Conservation (phyloP, 2,113 vertebrate species). For the Pseudorasbora parva region DNA sequence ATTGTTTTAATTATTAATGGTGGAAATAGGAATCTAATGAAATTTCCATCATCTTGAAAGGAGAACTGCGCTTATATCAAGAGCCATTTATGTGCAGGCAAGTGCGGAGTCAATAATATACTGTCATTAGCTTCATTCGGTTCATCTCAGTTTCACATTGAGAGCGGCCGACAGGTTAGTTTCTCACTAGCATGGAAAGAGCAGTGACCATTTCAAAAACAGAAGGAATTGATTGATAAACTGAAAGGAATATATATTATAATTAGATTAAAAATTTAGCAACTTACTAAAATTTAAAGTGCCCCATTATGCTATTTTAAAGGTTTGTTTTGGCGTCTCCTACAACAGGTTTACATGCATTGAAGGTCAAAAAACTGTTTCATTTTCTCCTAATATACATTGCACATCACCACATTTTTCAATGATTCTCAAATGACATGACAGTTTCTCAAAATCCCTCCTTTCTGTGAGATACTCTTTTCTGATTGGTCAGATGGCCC, state of each 20-base stretch:
- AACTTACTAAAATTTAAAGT: too few species aligned
- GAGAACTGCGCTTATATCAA: conserved; percentile 72
- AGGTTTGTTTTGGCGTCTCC: too few species aligned
- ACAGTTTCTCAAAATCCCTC: too few species aligned
- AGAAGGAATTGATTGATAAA: neutral
- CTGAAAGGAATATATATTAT: neutral
- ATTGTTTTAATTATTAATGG: conserved; percentile 89
- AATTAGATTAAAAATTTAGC: too few species aligned
- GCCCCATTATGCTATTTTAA: too few species aligned
- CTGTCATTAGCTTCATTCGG: conserved; percentile 28
- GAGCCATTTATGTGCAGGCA: conserved; percentile 55
- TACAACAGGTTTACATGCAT: too few species aligned
- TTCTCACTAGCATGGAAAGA: conserved; percentile 1
- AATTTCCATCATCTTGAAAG: conserved; percentile 89
- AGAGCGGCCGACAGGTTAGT: conserved; percentile 15
- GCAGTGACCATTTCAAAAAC: neutral
- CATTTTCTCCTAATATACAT: too few species aligned
- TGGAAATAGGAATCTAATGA: conserved; percentile 91
- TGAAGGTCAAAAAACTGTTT: too few species aligned
- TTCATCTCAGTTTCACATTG: neutral
- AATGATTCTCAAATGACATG: too few species aligned
- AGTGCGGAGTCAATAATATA: conserved; percentile 14
- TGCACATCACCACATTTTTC: too few species aligned
- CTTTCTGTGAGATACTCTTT: too few species aligned
- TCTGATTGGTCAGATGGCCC: too few species aligned